Percentiles rank a stretch among this genome's conserved stretches.
These are phyloP conservation scores for Episyrphus balteatus DNA, from an alignment of 1,140 invertebrate genomes.

Conservation along the genomic window DNA sequence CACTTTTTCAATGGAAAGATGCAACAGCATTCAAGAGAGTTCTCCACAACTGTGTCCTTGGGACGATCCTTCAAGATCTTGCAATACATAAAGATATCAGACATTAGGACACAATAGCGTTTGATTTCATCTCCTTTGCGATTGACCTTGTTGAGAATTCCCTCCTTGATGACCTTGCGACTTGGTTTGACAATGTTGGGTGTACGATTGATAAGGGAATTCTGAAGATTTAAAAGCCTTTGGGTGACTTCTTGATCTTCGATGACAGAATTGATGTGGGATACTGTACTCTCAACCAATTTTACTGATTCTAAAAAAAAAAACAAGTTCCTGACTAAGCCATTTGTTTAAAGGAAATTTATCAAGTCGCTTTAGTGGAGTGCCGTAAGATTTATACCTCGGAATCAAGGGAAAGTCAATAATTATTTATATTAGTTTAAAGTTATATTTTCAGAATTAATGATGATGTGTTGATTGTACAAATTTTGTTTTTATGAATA, in stretches of 20 bases:
- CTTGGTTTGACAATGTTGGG: slow-evolving; percentile 55
- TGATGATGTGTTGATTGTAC: too few species aligned
- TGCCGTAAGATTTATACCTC: too few species aligned
- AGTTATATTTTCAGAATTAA: too few species aligned
- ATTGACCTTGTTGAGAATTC: slow-evolving; percentile 53
- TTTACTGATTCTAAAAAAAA: slow-evolving; percentile 47
- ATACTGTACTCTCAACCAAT: slow-evolving; percentile 54
- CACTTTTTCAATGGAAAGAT: slow-evolving; percentile 52
- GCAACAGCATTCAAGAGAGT: slow-evolving; percentile 44
- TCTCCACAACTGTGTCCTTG: slow-evolving; percentile 34
- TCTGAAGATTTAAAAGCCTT: slow-evolving; percentile 55
- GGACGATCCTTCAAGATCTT: slow-evolving; percentile 40
- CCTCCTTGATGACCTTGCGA: slow-evolving; percentile 57
- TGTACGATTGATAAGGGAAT: slow-evolving; percentile 44
- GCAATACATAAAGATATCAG: slow-evolving; percentile 50
- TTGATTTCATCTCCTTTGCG: slow-evolving; percentile 37
- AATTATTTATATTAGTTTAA: too few species aligned
- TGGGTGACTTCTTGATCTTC: slow-evolving; percentile 60
- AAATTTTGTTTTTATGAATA: too few species aligned
- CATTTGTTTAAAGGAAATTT: not conserved
- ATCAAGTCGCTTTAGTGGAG: too few species aligned
- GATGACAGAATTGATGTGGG: slow-evolving; percentile 59
- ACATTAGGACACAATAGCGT: slow-evolving; percentile 43
- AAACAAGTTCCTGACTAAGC: not conserved
- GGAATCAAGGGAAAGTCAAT: too few species aligned